phyloP scores from a whole-genome alignment of 1,140 invertebrate species.

The Trypoxylus dichotomus region DNA sequence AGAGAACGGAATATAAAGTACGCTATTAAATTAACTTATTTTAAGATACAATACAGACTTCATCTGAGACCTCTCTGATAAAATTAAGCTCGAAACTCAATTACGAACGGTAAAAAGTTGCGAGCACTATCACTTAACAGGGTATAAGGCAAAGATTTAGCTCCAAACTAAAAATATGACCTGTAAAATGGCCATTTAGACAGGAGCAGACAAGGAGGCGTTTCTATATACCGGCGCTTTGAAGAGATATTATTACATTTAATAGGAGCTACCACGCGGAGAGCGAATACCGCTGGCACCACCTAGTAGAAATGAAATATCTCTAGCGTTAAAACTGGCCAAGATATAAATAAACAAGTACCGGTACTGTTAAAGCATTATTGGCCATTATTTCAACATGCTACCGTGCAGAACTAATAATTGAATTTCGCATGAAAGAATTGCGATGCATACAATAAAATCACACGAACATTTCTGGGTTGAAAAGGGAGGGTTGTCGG shows the following conservation, averaged over 20 bases:
- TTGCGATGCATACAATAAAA: constrained; percentile 7
- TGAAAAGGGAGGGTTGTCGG: neutral
- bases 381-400: constrained; percentile 17
- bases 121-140: no score
- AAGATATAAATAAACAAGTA: neutral
- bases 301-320: neutral
- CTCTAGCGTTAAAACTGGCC: neutral
- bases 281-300: neutral
- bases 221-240: neutral
- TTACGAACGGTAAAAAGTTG: no score
- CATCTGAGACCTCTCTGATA: no score
- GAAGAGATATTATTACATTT: neutral
- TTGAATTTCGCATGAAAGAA: constrained; percentile 34
- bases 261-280: neutral
- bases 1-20: no score
- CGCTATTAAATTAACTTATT: no score
- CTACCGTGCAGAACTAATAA: constrained; percentile 35
- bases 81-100: no score
- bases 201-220: neutral
- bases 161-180: neutral
- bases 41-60: no score
- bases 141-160: neutral
- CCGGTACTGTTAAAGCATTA: constrained; percentile 3
- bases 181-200: neutral
- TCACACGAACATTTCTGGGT: neutral